Evolutionary conservation across 2,888 invertebrate genomes (phyloP), one percentile per base, ranked within the genome.

Genomic region (Lasius fuliginosus): DNA sequence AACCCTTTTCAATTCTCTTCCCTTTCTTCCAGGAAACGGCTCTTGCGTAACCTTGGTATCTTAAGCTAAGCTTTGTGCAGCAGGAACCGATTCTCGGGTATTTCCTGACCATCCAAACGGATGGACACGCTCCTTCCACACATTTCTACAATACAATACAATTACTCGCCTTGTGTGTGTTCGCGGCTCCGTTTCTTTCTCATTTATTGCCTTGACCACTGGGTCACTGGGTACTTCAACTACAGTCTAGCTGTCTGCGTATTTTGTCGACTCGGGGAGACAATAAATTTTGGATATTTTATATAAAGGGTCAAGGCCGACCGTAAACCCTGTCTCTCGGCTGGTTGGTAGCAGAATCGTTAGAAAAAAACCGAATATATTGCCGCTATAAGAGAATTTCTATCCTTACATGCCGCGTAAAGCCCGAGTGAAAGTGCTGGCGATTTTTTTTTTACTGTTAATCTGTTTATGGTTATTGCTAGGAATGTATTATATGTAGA

Each of bases 261-360:
- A 18, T n/a, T 9, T 30, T 18, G 8, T 18, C 4, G 5, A 23
- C 30, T 40, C 18, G 18, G 0, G 73, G 27, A 33, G 12, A 82
- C 71, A 77, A 75, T 89, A 85, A 90, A 88, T 84, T 84, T 84
- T 67, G 67, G 40, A 76, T 88, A 86, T 88, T 58, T 89, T 90
- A 86, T 90, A 86, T 68, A 71, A 75, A 83, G 74, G 46, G 71
- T 62, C 82, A 85, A 90, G 81, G 79, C 58, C 75, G 53, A 42
- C 53, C 81, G 30, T 85, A 89, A 89, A 89, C 15, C 67, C 33
- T 62, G 49, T 60, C 75, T 68, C 46, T 73, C 75, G 67, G 18
- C 2, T 18, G 11, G 33, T 60, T 1, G 3, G 8, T 60, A 49
- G 30, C 4, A 40, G 27, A 64, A 33, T 75, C 15, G 11, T 73